Base-by-base conservation (phyloP, 2,888 invertebrate genomes). In the Lordiphosa fenestrarum region DNA sequence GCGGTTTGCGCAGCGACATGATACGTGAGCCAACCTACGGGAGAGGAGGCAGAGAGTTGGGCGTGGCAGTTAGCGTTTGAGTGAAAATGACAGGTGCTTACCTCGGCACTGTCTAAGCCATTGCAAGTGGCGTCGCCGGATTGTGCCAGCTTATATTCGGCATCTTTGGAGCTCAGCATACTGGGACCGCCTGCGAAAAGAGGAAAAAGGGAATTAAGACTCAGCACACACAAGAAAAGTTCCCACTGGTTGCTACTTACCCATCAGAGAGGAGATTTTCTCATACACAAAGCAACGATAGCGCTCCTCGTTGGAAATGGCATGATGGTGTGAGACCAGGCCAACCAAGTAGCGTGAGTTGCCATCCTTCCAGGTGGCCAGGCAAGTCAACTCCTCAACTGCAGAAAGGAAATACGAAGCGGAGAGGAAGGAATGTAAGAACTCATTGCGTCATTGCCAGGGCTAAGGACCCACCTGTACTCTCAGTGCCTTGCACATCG, bases 201-300 rank as follows among this genome's bases (percentile, higher is more conserved):
- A 1, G n/a, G 13, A 6, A 33, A 50, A 57, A 38, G 57, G 44
- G 53, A 46, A 57, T 56, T 69, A 60, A 49, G 30, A 53, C 63
- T 50, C 56, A 66, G 66, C 23, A 23, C 10, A 30, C 25, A 25
- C 25, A 66, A 60, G 57, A 71, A 44, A 67, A 74, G 66, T 67
- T 54, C 53, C 62, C 62, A 44, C 51, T 63, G 64, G 61, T 72
- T 72, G 59, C 63, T 42, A 69, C 90, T 90, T 89, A 91, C 91
- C 91, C 89, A 88, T 87, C 66, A 91, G 90, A 87, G 92, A 91
- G 87, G 93, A 92, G 75, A 93, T 93, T 91, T 94, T 95, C 91
- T 96, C 96, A 91, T 96, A 97, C 63, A 98, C 98, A 91, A 98
- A 98, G 91, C 98, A 98, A 73, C 98, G 92, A 91, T 96, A 98